phyloP scores from a whole-genome alignment of 2,113 vertebrate species.

The Paraplagusia blochii region DNA sequence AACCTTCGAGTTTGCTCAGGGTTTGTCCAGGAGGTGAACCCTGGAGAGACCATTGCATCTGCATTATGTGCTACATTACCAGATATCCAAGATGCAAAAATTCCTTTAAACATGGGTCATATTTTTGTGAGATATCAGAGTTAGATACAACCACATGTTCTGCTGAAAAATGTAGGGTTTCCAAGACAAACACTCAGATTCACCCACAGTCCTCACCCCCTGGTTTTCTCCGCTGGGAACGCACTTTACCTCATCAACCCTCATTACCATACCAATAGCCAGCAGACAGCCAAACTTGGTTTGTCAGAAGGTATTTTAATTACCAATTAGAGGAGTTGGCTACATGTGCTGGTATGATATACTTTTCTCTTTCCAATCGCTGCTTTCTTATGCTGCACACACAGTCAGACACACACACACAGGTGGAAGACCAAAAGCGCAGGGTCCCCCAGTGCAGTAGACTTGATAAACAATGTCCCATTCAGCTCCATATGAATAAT shows the following conservation, averaged over 20 bases:
- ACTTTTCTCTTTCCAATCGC: constrained; percentile 14
- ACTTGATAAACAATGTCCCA: constrained; percentile 72
- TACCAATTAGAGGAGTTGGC: constrained; percentile 69
- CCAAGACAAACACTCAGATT: constrained; percentile 14
- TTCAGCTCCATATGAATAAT: constrained; percentile 74
- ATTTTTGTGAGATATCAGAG: no score
- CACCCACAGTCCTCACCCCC: constrained; percentile 15
- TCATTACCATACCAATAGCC: constrained; percentile 69
- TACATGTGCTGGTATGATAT: constrained; percentile 36
- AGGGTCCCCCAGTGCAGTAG: constrained; percentile 43
- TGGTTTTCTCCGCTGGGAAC: constrained; percentile 46
- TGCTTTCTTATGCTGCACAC: constrained; percentile 5
- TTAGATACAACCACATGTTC: no score
- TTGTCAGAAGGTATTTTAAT: constrained; percentile 72
- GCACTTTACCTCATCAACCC: constrained; percentile 61
- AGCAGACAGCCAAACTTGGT: constrained; percentile 57
- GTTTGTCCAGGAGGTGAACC: no score
- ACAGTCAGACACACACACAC: constrained; percentile 21
- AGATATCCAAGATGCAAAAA: no score
- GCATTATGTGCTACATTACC: no score
- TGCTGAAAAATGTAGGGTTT: constrained; percentile 13
- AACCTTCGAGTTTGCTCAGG: no score
- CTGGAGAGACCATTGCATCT: no score
- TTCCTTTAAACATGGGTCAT: no score
- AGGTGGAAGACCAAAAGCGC: constrained; percentile 39